Evolutionary conservation across 2,797 vertebrate genomes (phyloP).

Genomic region (Toxotes lorentzi): DNA sequence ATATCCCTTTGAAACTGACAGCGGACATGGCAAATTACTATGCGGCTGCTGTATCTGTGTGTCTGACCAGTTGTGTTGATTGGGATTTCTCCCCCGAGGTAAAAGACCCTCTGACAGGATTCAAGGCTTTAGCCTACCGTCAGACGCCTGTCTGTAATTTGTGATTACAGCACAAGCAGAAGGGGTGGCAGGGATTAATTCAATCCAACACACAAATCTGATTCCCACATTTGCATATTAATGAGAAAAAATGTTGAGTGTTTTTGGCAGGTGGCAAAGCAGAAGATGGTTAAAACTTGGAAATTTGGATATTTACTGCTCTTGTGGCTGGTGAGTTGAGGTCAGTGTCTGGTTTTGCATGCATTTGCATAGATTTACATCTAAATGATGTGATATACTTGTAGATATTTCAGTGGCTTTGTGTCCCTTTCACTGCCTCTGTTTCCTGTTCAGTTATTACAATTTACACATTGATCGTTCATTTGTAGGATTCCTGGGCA

Average conservation of each 20-base stretch:
- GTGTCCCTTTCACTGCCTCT: constrained; percentile 41
- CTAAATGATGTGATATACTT: constrained; percentile 64
- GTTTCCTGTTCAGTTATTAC: constrained; percentile 57
- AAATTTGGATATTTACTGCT: constrained; percentile 81
- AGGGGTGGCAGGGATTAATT: constrained; percentile 85
- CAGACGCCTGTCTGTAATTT: constrained; percentile 85
- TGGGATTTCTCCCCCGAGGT: constrained; percentile 82
- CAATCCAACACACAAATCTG: constrained; percentile 84
- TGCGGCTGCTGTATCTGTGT: constrained; percentile 65
- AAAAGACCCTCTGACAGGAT: constrained; percentile 78
- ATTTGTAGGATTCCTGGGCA: constrained; percentile 30
- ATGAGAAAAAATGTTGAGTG: constrained; percentile 81
- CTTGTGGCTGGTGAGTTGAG: constrained; percentile 78
- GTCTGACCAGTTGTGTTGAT: constrained; percentile 81
- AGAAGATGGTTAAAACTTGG: constrained; percentile 76
- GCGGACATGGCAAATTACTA: constrained; percentile 73
- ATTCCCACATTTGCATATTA: constrained; percentile 88
- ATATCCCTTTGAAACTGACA: constrained; percentile 78
- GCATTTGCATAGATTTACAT: constrained; percentile 84
- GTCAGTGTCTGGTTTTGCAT: constrained; percentile 83
- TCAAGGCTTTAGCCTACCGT: constrained; percentile 76
- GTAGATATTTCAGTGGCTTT: constrained; percentile 65
- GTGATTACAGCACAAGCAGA: constrained; percentile 84
- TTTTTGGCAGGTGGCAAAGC: constrained; percentile 81
- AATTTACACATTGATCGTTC: constrained; percentile 33